Base-by-base conservation (phyloP, 2,888 invertebrate genomes). In the Nomada flava region DNA sequence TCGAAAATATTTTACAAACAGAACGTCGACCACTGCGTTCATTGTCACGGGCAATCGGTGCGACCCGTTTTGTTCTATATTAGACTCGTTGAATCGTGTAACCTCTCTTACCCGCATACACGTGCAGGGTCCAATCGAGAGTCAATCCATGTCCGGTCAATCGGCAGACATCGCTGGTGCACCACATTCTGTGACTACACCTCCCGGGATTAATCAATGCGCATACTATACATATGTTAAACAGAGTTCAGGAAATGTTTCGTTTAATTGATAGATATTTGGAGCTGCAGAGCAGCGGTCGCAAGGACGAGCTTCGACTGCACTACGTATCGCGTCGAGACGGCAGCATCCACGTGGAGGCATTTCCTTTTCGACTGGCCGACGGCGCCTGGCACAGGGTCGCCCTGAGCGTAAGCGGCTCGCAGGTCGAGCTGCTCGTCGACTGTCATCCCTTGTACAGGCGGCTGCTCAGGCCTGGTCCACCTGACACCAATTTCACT, bases 281-380 rank as follows among this genome's bases (percentile, higher is more conserved):
- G 95, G 98, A 98, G 95, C 95, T 98, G 94, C 98, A 98, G 95
- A 98, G 98, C 93, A 97, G 97, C 94, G 98, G 98, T 89, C 96
- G 97, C 86, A 96, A 96, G 92, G 97, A 98, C 94, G 98, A 98
- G 94, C 96, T 98, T 92, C 96, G 98, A 89, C 95, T 98, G 93
- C 97, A 97, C 94, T 98, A 97, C 94, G 96, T 96, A 94, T 96
- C 96, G 90, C 95, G 95, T 87, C 95, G 96, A 86, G 95, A 95
- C 92, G 95, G 95, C 77, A 94, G 94, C 89, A 95, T 96, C 90
- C 96, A 96, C 93, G 96, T 97, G 91, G 98, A 98, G 95, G 96
- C 97, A 93, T 98, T 98, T 95, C 97, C 97, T 90, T 97, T 97
- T 95, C 96, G 96, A 91, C 95, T 98, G 93, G 98, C 97, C 89